A percentile compares a stretch with the other conserved stretches of the same genome.
Evolutionary conservation across 1,140 invertebrate species (phyloP).

Genomic region (Drosophila bocki): DNA sequence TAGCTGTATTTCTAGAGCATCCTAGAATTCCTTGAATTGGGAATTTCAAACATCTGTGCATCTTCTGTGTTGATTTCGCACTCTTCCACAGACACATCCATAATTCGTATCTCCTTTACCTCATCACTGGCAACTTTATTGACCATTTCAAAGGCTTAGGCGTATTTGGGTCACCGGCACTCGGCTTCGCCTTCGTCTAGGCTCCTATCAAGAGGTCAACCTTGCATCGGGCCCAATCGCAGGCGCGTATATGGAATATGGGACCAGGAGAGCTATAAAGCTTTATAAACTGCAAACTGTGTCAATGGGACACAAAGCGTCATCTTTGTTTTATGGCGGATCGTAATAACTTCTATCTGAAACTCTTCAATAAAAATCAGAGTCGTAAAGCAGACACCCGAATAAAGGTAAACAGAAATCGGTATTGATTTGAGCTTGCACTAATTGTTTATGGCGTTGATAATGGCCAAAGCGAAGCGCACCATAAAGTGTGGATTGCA

Average conservation of each 20-base stretch:
- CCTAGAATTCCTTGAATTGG: too few relatives aligned
- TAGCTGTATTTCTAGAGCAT: background rate
- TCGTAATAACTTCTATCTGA: constrained; percentile 23
- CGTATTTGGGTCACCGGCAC: constrained; percentile 46
- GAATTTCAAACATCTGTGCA: too few relatives aligned
- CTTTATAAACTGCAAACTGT: constrained; percentile 59
- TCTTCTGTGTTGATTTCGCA: background rate
- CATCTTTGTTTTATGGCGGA: constrained; percentile 42
- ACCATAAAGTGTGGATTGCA: constrained; percentile 23
- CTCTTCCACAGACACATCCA: background rate
- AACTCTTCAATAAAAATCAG: constrained; percentile 62
- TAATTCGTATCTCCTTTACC: background rate
- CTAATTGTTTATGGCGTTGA: constrained; percentile 68
- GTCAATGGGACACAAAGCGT: constrained; percentile 45
- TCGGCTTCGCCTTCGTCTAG: constrained; percentile 1
- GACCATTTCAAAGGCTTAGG: constrained; percentile 24
- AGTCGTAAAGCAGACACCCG: constrained; percentile 42
- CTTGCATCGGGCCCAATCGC: constrained; percentile 27
- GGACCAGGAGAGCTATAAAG: constrained; percentile 34
- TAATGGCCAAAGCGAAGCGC: constrained; percentile 52
- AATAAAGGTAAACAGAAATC: constrained; percentile 43
- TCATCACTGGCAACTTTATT: constrained; percentile 13
- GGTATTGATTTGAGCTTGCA: constrained; percentile 57
- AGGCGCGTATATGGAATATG: constrained; percentile 15
- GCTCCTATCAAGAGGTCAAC: constrained; percentile 37